Base-by-base conservation (phyloP, 92 coral and sea anemone genomes). In the Porites divaricata region DNA sequence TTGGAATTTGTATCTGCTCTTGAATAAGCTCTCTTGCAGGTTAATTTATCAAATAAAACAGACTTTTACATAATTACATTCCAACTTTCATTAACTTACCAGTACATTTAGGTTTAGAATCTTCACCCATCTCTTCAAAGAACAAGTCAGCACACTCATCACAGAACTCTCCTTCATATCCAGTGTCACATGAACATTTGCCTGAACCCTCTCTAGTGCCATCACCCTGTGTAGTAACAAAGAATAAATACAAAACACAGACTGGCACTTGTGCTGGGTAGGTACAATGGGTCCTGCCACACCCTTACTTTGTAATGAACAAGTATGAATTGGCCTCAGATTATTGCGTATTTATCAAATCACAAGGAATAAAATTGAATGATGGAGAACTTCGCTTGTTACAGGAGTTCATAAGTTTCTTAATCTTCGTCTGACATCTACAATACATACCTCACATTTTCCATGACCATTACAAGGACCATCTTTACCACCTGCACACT, bases 141-240 rank as follows among this genome's bases (percentile, higher is more conserved):
- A 76, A 95, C 80, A 84, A 92, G 63, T 96, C 99, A 0, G 88
- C 93, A 70, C 99, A 96, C 65, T 95, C 97, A 49, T 96, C 93
- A 77, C 99, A 96, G 24, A 85, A 78, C 56, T 92, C 95, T 9
- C 98, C 96, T 50, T 90, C 92, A 84, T 96, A 96, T 12, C 98
- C 99, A 51, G 74, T 78, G 76, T 92, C 83, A 87, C 99, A 96
- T 56, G 85, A 81, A 65, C 99, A 96, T 35, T 93, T 95, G 17
- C 99, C 99, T n/a, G 87, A 76, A 6, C 99, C 99, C 17, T 83
- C 83, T 72, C 99, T 87, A 0, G 90, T 89, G 5, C 97, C 99
- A 78, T 75, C 94, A 20, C 98, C 99, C 97, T 96, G 69, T 0
- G 75, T 57, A 28, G 17, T 13, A 19, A 64, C 25, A 13, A 2